These are phyloP conservation scores for Watsonalla cultraria DNA, from an alignment of 2,888 invertebrate species.

Conservation along the genomic window DNA sequence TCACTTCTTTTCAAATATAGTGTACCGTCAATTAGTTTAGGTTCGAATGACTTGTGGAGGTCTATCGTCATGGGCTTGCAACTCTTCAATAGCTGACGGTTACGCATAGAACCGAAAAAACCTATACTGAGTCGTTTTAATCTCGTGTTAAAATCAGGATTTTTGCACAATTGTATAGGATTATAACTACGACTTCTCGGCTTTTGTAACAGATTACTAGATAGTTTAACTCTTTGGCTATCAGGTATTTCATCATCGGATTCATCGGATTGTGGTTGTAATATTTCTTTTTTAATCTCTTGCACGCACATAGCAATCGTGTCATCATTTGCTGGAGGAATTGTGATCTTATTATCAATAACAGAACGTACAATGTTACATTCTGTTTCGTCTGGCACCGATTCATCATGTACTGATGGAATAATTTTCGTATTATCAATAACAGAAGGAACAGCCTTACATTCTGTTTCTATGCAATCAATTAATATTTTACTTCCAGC, in stretches of 20 bases:
- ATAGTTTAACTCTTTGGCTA: conserved; percentile 33
- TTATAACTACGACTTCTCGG: conserved; percentile 52
- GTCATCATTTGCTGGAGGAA: not conserved
- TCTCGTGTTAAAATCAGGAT: conserved; percentile 68
- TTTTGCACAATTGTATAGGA: conserved; percentile 60
- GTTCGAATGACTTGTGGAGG: conserved; percentile 57
- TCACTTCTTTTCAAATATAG: conserved; percentile 36
- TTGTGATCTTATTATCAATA: conserved; percentile 9
- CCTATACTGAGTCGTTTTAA: conserved; percentile 54
- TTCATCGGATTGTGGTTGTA: conserved; percentile 3
- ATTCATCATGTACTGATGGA: not conserved
- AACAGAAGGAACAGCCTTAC: conserved; percentile 38
- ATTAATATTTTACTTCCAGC: conserved; percentile 36
- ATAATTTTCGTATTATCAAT: conserved; percentile 10
- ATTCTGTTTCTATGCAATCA: conserved; percentile 41
- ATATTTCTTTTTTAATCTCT: not conserved
- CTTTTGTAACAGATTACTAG: conserved; percentile 54
- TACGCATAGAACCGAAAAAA: conserved; percentile 50
- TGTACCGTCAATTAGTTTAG: conserved; percentile 46
- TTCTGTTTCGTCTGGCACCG: conserved; percentile 19
- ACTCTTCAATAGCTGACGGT: conserved; percentile 45
- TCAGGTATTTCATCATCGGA: conserved; percentile 21
- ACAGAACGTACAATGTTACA: conserved; percentile 43
- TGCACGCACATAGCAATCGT: not conserved
- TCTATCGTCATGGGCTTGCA: conserved; percentile 64